These are phyloP conservation scores for Drosophila lini DNA, from an alignment of 1,140 invertebrate species.

Conservation along the genomic window DNA sequence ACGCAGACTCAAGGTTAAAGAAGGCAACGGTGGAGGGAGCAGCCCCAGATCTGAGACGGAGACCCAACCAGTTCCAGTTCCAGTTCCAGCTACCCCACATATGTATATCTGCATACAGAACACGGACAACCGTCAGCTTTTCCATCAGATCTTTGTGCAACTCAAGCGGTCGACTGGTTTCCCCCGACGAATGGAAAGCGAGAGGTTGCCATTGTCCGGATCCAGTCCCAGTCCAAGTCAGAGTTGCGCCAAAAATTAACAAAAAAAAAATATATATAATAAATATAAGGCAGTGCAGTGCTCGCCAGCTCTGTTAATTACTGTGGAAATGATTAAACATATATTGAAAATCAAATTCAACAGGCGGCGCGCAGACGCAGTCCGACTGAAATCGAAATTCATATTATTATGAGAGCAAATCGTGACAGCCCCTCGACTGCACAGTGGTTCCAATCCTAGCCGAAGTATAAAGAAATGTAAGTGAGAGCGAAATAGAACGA, in stretches of 20 bases:
- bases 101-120: constrained; percentile 25
- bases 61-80: constrained; percentile 6
- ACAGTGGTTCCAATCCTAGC: constrained; percentile 10
- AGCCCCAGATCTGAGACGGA: background rate
- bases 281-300: background rate
- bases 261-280: background rate
- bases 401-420: constrained; percentile 52
- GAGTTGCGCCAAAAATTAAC: constrained; percentile 24
- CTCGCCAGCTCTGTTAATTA: constrained; percentile 57
- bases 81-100: no score
- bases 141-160: constrained; percentile 27
- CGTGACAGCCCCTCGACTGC: constrained; percentile 25
- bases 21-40: background rate
- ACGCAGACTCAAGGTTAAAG: constrained; percentile 10
- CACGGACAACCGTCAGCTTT: background rate
- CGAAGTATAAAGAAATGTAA: background rate
- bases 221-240: constrained; percentile 6
- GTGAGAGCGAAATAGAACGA: background rate
- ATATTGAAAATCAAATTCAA: constrained; percentile 48
- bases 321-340: constrained; percentile 72
- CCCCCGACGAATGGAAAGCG: constrained; percentile 17
- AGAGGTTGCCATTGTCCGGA: constrained; percentile 31
- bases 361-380: constrained; percentile 2
- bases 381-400: constrained; percentile 16
- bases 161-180: constrained; percentile 26